Conservation (phyloP, 2,113 vertebrate species). For the Epinephelus lanceolatus region DNA sequence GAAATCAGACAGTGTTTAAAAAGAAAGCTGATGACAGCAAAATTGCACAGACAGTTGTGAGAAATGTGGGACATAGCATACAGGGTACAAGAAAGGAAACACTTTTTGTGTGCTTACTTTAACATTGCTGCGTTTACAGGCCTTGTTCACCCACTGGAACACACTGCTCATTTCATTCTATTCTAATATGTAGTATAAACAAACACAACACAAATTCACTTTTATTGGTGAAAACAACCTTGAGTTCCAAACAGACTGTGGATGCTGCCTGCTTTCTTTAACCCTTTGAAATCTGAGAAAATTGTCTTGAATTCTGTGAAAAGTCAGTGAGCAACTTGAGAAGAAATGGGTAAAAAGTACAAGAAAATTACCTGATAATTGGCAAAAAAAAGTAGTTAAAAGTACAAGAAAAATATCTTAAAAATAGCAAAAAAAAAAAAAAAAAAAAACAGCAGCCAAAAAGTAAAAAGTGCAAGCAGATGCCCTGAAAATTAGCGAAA, state of each 20-base stretch:
- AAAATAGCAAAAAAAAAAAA: too few species aligned
- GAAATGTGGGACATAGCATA: not conserved
- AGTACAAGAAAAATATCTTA: too few species aligned
- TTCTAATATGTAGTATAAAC: not conserved
- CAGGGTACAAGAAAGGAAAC: not conserved
- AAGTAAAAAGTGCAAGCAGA: too few species aligned
- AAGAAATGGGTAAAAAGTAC: too few species aligned
- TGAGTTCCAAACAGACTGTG: not conserved
- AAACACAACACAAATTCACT: slow-evolving; percentile 10
- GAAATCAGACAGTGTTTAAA: not conserved
- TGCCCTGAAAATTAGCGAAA: too few species aligned
- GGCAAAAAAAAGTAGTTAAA: too few species aligned
- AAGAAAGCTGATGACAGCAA: not conserved
- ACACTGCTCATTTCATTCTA: not conserved
- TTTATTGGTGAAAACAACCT: not conserved
- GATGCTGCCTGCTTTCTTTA: not conserved
- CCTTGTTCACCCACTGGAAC: not conserved
- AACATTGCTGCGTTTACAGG: not conserved
- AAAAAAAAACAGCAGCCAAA: too few species aligned
- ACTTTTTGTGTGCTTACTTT: not conserved
- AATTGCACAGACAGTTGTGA: not conserved
- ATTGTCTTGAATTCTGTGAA: too few species aligned
- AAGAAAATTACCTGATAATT: too few species aligned
- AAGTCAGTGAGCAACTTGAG: too few species aligned
- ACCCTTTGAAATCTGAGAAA: too few species aligned